These are phyloP conservation scores for Protophormia terraenovae DNA, from an alignment of 2,888 invertebrate species.

Conservation along the genomic window DNA sequence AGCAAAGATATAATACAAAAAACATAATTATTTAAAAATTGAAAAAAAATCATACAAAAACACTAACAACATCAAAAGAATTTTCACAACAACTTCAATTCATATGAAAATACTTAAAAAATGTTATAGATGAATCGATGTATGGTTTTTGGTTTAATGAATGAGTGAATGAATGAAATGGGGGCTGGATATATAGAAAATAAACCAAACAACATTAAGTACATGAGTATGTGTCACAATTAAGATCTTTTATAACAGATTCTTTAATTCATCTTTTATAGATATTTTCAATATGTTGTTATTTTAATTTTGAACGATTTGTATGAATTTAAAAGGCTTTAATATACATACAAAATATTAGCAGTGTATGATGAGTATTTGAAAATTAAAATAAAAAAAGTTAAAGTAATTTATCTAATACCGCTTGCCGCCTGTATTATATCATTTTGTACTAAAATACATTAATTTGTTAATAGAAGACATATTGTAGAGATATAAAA, in stretches of 20 bases:
- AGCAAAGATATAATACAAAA: not conserved
- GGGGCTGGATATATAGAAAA: no score
- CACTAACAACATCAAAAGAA: slow-evolving; percentile 42
- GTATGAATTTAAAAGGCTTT: slow-evolving; percentile 29
- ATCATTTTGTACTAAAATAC: slow-evolving; percentile 55
- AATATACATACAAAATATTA: not conserved
- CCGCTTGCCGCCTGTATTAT: slow-evolving; percentile 41
- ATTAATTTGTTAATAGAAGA: slow-evolving; percentile 65
- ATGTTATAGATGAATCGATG: slow-evolving; percentile 15
- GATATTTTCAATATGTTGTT: slow-evolving; percentile 49
- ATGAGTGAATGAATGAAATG: not conserved
- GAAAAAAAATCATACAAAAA: not conserved
- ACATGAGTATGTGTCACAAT: slow-evolving; percentile 64
- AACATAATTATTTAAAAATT: not conserved
- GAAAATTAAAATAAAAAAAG: not conserved
- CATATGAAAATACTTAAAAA: slow-evolving; percentile 15
- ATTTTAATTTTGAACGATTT: slow-evolving; percentile 29
- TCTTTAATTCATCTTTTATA: slow-evolving; percentile 28
- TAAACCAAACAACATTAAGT: not conserved
- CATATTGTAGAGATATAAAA: slow-evolving; percentile 53
- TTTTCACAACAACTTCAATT: slow-evolving; percentile 39
- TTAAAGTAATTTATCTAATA: slow-evolving; percentile 40
- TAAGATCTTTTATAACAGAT: slow-evolving; percentile 63
- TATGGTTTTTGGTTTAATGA: no score
- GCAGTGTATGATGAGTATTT: not conserved